Base-by-base conservation (phyloP, 2,113 vertebrate species). In the Columba livia region DNA sequence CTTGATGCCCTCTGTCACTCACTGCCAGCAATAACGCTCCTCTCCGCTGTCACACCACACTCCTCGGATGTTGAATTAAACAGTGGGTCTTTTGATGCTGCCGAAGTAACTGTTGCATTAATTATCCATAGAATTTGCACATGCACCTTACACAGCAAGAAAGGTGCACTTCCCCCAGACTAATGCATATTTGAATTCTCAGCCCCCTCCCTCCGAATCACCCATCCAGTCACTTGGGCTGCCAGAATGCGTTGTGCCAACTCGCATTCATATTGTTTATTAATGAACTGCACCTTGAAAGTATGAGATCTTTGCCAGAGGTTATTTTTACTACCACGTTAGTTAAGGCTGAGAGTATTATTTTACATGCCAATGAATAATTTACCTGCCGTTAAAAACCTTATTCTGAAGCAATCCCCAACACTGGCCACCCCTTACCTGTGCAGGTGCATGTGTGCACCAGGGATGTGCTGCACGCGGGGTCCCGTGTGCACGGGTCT, bases 1-100 rank as follows among this genome's bases (percentile, higher is more conserved):
- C 89, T 74, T n/a, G 91, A 79, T 96, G 96, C 91, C 92, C 96
- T 60, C 91, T 88, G 87, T 88, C 95, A 86, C 69, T 94, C 95
- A 79, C 2, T 15, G 81, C 85, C 91, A 48, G 85, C 58, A 86
- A 66, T n/a, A 64, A 83, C 21, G 82, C 89, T 92, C 47, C 82
- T 78, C 58, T 44, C 86, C 18, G 72, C 96, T 91, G 93, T 94
- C 97, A 96, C 85, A 40, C 85, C 0, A 3, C 9, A 21, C 82
- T 53, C 69, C 2, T 2, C 48, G 83, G 96, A 93, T 82, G 93
- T 24, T 95, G 96, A 96, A 95, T 97, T 95, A 94, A 96, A 90
- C 96, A 96, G 97, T 42, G 85, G 62, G 28, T 57, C 94, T 93
- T 95, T 80, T 89, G 91, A 96, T 94, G 95, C 92, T 66, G 83